Percentiles rank a stretch among this genome's conserved stretches.
phyloP scores from a whole-genome alignment of 2,113 vertebrate species.

The Lagenorhynchus albirostris region DNA sequence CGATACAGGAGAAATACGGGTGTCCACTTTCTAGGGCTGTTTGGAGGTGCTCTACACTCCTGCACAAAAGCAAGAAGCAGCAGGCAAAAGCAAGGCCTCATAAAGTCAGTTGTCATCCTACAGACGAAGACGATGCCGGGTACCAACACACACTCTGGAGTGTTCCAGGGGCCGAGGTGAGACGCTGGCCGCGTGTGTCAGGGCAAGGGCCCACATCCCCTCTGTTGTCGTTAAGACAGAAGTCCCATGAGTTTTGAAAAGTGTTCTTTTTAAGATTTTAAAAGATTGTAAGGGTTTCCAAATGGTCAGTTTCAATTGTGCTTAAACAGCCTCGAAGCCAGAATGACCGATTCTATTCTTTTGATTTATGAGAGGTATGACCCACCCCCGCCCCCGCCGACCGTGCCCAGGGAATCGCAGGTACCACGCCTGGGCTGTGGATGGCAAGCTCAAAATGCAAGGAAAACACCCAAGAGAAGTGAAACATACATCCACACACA shows the following conservation, averaged over 20 bases:
- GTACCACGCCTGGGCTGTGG: not conserved
- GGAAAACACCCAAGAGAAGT: not conserved
- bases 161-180: no score
- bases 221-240: no score
- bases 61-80: not conserved
- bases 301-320: not conserved
- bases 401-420: not conserved
- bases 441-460: not conserved
- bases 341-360: not conserved
- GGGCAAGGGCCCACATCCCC: no score
- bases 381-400: not conserved
- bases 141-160: not conserved
- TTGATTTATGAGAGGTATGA: not conserved
- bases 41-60: not conserved
- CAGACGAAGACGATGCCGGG: accelerated
- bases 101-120: no score
- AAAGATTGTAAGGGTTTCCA: not conserved
- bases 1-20: not conserved
- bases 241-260: not conserved
- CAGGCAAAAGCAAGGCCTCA: not conserved
- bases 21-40: not conserved
- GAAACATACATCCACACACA: no score
- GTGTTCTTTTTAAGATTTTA: not conserved
- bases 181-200: no score
- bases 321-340: not conserved